These are phyloP conservation scores for Agonum fuliginosum DNA, from an alignment of 2,888 invertebrate species.

Conservation along the genomic window DNA sequence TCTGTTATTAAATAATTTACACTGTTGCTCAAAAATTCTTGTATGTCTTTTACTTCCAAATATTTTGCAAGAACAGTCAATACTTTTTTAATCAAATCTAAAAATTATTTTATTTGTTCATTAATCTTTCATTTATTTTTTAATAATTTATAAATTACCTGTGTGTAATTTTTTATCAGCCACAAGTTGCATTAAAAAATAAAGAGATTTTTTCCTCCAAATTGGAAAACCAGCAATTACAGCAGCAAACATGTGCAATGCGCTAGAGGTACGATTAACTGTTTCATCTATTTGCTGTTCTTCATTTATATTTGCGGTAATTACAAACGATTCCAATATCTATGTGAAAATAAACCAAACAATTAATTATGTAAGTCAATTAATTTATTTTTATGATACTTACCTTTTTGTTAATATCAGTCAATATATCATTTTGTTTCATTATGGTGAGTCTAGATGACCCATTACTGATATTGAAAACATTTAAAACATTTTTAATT, in stretches of 20 bases:
- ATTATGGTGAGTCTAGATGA: constrained; percentile 34
- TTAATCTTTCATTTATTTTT: constrained; percentile 62
- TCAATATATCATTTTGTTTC: constrained; percentile 23
- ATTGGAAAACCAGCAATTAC: constrained; percentile 75
- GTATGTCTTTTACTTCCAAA: constrained; percentile 66
- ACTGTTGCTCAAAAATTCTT: constrained; percentile 73
- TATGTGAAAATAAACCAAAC: constrained; percentile 61
- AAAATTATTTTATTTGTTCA: constrained; percentile 25
- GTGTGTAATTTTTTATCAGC: constrained; percentile 74
- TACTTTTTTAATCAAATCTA: constrained; percentile 64
- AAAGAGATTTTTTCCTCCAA: constrained; percentile 75
- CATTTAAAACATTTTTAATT: constrained; percentile 68
- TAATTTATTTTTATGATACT: neutral
- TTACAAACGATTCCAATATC: constrained; percentile 63
- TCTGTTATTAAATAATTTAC: constrained; percentile 73
- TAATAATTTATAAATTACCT: constrained; percentile 62
- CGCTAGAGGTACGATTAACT: constrained; percentile 76
- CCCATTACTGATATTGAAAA: constrained; percentile 67
- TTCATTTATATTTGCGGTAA: constrained; percentile 63
- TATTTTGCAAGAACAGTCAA: constrained; percentile 65
- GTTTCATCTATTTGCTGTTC: constrained; percentile 76
- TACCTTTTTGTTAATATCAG: constrained; percentile 34
- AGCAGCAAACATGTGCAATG: constrained; percentile 76
- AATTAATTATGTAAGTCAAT: neutral
- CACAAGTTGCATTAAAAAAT: constrained; percentile 75